Evolutionary conservation across 92 coral and sea anemone genomes (phyloP).

Genomic region (Hydrozoanthus gracilis): DNA sequence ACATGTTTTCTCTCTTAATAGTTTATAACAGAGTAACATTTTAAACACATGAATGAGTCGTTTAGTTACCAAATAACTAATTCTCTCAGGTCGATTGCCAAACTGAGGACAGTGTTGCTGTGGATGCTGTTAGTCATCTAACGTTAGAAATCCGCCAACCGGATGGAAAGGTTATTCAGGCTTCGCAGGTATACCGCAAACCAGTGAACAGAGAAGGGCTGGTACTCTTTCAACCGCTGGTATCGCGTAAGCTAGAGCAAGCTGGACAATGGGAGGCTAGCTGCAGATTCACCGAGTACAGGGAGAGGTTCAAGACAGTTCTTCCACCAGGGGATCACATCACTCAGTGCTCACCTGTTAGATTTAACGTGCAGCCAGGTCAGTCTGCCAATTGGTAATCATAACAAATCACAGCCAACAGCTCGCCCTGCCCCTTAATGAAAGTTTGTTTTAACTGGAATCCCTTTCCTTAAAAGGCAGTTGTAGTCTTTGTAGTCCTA

Average conservation of each 20-base stretch:
- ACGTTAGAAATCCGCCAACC: conserved; percentile 62
- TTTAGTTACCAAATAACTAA: background rate
- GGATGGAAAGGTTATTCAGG: conserved; percentile 41
- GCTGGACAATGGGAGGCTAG: conserved; percentile 76
- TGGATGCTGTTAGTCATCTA: conserved; percentile 74
- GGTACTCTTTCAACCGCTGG: conserved; percentile 68
- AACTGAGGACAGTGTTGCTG: conserved; percentile 83
- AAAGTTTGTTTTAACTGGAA: no score
- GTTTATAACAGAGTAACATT: no score
- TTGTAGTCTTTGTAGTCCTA: no score
- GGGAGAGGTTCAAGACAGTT: conserved; percentile 74
- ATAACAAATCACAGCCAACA: no score
- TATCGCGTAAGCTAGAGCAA: conserved; percentile 62
- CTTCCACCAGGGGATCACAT: conserved; percentile 70
- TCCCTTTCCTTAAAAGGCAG: no score
- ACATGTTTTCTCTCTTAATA: no score
- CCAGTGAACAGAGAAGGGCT: conserved; percentile 72
- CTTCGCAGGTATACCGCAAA: conserved; percentile 72
- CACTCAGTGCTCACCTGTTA: conserved; percentile 63
- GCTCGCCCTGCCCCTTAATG: no score
- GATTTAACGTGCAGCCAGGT: conserved; percentile 73
- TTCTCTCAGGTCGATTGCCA: conserved; percentile 64
- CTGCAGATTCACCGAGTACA: conserved; percentile 78
- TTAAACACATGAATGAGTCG: no score
- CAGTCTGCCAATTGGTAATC: background rate